phyloP scores from a whole-genome alignment of 2,888 invertebrate species.

The Tetanocera ferruginea region DNA sequence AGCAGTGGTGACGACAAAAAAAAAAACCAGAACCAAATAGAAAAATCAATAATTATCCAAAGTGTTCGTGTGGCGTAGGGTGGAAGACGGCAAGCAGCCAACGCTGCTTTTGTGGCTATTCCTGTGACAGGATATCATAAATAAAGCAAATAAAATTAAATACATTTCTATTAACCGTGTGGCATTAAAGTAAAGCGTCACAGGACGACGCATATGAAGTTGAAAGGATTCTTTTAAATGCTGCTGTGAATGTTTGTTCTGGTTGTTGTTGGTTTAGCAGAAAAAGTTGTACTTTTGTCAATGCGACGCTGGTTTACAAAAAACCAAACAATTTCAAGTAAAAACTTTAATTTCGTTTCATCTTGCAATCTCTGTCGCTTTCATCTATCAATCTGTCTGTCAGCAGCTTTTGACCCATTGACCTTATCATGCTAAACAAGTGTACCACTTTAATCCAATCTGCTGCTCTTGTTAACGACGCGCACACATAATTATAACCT shows the following conservation, averaged over 20 bases:
- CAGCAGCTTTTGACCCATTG: slow-evolving; percentile 10
- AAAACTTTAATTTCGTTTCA: not conserved
- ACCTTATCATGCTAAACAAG: not conserved
- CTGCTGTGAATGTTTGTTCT: not conserved
- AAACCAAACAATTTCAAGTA: too few species aligned
- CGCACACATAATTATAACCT: too few species aligned
- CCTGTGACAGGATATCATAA: slow-evolving; percentile 38
- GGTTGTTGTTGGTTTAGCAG: not conserved
- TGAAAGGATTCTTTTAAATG: slow-evolving; percentile 4
- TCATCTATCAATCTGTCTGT: not conserved
- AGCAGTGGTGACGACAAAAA: not conserved
- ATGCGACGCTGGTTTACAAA: too few species aligned
- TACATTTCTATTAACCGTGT: not conserved
- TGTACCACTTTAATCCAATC: too few species aligned
- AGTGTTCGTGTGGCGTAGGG: not conserved
- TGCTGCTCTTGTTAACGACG: too few species aligned
- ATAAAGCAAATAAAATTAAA: slow-evolving; percentile 6
- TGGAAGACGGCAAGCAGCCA: not conserved
- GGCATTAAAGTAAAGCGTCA: slow-evolving; percentile 19
- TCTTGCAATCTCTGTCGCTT: not conserved
- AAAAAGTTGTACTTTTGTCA: too few species aligned
- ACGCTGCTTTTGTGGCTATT: not conserved
- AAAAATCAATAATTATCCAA: slow-evolving; percentile 35
- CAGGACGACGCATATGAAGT: not conserved
- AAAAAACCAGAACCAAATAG: not conserved